Conservation (phyloP, 2,797 vertebrate genomes). For the Eulemur albifrons region DNA sequence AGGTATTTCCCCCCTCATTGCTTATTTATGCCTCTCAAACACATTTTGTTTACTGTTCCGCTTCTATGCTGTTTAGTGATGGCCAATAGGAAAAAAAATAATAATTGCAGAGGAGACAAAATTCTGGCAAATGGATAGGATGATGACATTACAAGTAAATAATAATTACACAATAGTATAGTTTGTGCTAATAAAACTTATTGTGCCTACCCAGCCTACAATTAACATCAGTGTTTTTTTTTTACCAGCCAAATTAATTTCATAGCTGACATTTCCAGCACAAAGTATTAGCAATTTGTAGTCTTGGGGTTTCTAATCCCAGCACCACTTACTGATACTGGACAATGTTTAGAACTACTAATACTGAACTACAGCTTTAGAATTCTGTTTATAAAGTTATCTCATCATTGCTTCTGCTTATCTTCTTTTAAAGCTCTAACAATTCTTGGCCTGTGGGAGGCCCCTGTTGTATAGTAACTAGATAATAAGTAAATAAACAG, state of each 20-base stretch:
- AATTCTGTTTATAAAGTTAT: conserved; percentile 3
- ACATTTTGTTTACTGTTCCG: conserved; percentile 48
- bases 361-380: conserved; percentile 31
- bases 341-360: background rate
- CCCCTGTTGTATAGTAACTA: background rate
- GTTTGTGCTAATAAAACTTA: conserved; percentile 63
- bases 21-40: conserved; percentile 43
- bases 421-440: background rate
- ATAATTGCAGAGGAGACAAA: conserved; percentile 35
- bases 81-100: background rate
- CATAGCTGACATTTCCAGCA: conserved; percentile 69
- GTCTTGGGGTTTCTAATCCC: conserved; percentile 58
- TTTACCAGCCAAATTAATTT: conserved; percentile 73
- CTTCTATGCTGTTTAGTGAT: conserved; percentile 48
- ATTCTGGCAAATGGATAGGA: conserved; percentile 74
- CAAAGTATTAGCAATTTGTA: conserved; percentile 68
- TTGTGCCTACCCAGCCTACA: conserved; percentile 50
- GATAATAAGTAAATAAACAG: background rate
- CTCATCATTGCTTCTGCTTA: background rate
- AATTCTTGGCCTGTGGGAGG: background rate
- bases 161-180: conserved; percentile 64
- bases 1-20: background rate
- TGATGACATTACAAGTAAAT: conserved; percentile 69
- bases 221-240: conserved; percentile 70
- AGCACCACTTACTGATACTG: conserved; percentile 28